These are phyloP conservation scores for Notodonta ziczac DNA, from an alignment of 2,888 invertebrate genomes.

Conservation along the genomic window DNA sequence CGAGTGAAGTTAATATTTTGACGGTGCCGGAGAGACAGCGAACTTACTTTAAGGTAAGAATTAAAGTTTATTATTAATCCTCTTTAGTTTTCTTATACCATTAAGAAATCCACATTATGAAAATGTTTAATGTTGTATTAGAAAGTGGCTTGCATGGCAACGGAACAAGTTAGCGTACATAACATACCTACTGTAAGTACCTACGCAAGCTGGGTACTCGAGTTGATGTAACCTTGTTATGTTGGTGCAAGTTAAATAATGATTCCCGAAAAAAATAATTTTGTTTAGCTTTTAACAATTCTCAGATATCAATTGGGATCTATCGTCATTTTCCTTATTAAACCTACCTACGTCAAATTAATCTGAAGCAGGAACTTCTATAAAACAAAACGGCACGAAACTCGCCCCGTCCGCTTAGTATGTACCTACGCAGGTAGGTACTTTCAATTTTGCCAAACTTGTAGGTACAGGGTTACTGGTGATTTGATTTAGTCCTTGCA, in stretches of 20 bases:
- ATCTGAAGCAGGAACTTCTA: slow-evolving; percentile 13
- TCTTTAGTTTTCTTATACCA: slow-evolving; percentile 9
- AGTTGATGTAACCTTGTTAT: slow-evolving; percentile 76
- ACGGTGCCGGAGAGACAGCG: slow-evolving; percentile 62
- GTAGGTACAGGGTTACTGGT: slow-evolving; percentile 1
- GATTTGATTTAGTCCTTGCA: no score
- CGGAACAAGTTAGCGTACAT: slow-evolving; percentile 74
- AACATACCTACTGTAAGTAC: slow-evolving; percentile 65
- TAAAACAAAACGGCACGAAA: slow-evolving; percentile 13
- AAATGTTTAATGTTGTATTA: slow-evolving; percentile 69
- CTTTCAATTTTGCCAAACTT: slow-evolving; percentile 17
- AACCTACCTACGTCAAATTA: slow-evolving; percentile 12
- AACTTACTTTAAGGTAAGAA: slow-evolving; percentile 71
- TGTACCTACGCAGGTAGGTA: neutral
- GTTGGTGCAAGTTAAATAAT: slow-evolving; percentile 67
- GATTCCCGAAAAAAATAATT: slow-evolving; percentile 54
- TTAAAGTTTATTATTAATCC: slow-evolving; percentile 21
- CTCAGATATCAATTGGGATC: slow-evolving; percentile 32
- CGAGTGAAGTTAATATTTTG: slow-evolving; percentile 73
- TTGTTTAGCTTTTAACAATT: slow-evolving; percentile 33
- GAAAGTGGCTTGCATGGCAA: slow-evolving; percentile 79
- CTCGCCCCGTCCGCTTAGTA: slow-evolving; percentile 10
- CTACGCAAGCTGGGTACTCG: slow-evolving; percentile 59
- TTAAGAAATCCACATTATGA: slow-evolving; percentile 33
- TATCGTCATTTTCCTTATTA: slow-evolving; percentile 37